Conservation (phyloP, 2,888 invertebrate genomes). For the Rambutsinella grinnellia region DNA sequence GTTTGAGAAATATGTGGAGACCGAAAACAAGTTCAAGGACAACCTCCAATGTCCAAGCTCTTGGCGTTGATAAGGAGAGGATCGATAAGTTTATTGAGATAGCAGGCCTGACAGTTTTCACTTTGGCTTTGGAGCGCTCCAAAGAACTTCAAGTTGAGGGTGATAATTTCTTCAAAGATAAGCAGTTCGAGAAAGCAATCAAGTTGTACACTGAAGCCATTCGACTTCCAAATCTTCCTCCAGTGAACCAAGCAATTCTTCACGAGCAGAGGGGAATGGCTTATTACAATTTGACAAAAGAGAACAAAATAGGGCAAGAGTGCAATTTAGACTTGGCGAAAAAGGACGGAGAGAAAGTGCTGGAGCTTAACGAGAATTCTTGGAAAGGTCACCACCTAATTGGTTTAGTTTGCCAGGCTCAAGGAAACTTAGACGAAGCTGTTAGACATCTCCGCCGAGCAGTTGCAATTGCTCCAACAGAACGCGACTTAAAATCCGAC, state of each 20-base stretch:
- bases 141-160: conserved; percentile 12
- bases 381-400: conserved; percentile 37
- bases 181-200: conserved; percentile 24
- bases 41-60: not conserved
- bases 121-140: not conserved
- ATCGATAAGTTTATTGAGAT: conserved; percentile 10
- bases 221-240: conserved; percentile 4
- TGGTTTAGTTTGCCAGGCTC: not conserved
- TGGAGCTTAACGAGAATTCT: conserved; percentile 28
- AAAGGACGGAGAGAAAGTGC: not conserved
- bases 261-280: conserved; percentile 40
- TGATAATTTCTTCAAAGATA: not conserved
- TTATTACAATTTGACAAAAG: conserved; percentile 2
- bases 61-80: conserved; percentile 20
- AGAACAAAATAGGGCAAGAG: conserved; percentile 19
- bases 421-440: conserved; percentile 25
- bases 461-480: conserved; percentile 12
- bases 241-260: conserved; percentile 1
- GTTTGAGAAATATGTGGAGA: conserved; percentile 11
- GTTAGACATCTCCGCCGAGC: conserved; percentile 15
- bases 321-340: conserved; percentile 1
- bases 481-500: conserved; percentile 2
- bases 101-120: not conserved
- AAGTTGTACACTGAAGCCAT: conserved; percentile 33
- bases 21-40: not conserved